These are phyloP conservation scores for Graphium colonna DNA, from an alignment of 2,888 invertebrate species.

Conservation along the genomic window DNA sequence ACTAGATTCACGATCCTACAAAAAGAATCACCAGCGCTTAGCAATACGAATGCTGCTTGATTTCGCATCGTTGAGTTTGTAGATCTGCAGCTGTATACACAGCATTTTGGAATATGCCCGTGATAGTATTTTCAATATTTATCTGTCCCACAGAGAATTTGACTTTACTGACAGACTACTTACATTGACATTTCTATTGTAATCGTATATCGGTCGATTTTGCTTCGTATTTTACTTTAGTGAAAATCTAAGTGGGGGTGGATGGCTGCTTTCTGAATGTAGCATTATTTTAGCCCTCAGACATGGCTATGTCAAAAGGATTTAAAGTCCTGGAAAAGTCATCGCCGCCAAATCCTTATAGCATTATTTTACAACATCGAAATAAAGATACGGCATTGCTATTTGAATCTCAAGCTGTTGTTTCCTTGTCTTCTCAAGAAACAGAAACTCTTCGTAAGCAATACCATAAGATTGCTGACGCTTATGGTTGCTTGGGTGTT, in stretches of 20 bases:
- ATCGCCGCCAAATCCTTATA: conserved; percentile 91
- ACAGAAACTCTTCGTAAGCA: conserved; percentile 93
- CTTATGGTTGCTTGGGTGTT: conserved; percentile 97
- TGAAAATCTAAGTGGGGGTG: conserved; percentile 41
- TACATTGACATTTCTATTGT: too few relatives aligned
- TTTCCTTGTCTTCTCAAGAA: conserved; percentile 91
- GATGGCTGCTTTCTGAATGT: conserved; percentile 48
- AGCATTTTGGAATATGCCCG: too few relatives aligned
- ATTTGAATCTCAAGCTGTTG: conserved; percentile 96
- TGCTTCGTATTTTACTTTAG: conserved; percentile 24
- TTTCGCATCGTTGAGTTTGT: too few relatives aligned
- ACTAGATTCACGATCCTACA: too few relatives aligned
- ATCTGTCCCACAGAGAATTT: too few relatives aligned
- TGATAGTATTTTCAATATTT: too few relatives aligned
- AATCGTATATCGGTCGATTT: conserved; percentile 23
- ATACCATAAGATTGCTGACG: conserved; percentile 95
- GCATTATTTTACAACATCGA: conserved; percentile 93
- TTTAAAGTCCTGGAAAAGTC: conserved; percentile 95
- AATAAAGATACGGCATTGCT: conserved; percentile 92
- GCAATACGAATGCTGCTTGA: too few relatives aligned
- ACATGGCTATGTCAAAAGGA: conserved; percentile 96
- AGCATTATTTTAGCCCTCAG: conserved; percentile 31
- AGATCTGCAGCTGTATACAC: too few relatives aligned
- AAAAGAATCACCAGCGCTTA: too few relatives aligned
- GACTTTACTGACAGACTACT: too few relatives aligned